Conservation (phyloP, 2,888 invertebrate species). For the Priocnemis perturbator region DNA sequence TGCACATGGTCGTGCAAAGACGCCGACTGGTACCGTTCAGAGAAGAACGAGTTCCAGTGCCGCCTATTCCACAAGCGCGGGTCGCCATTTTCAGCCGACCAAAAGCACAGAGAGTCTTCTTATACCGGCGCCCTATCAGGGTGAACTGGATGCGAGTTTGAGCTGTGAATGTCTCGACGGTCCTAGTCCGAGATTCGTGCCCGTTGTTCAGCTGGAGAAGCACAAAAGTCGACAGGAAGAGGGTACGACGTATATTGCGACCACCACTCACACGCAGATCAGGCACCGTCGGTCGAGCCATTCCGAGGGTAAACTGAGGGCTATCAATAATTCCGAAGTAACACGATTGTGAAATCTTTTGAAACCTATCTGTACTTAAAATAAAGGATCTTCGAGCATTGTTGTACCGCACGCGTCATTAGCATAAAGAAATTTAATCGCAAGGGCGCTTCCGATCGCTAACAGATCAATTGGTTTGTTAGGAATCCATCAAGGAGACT, state of each 20-base stretch:
- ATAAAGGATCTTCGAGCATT: slow-evolving; percentile 6
- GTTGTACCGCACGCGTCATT: slow-evolving; percentile 7
- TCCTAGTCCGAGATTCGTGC: slow-evolving; percentile 55
- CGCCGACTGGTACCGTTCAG: slow-evolving; percentile 75
- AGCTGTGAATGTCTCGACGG: slow-evolving; percentile 84
- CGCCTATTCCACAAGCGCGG: slow-evolving; percentile 67
- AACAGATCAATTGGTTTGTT: too few relatives aligned
- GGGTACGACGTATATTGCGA: slow-evolving; percentile 44
- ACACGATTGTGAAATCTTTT: slow-evolving; percentile 63
- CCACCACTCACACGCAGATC: slow-evolving; percentile 53
- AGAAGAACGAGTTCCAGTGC: slow-evolving; percentile 76
- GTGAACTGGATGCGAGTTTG: slow-evolving; percentile 81
- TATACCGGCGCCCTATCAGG: slow-evolving; percentile 81
- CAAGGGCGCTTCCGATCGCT: not conserved
- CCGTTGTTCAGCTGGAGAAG: slow-evolving; percentile 66
- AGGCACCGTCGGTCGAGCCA: slow-evolving; percentile 72
- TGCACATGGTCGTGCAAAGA: slow-evolving; percentile 80
- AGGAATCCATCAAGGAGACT: too few relatives aligned
- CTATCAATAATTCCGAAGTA: slow-evolving; percentile 64
- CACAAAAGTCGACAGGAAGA: slow-evolving; percentile 64
- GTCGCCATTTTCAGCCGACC: slow-evolving; percentile 80
- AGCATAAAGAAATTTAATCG: not conserved
- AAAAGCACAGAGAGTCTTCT: slow-evolving; percentile 90
- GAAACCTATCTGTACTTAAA: slow-evolving; percentile 25
- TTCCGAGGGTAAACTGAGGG: slow-evolving; percentile 67